Conservation (phyloP, 1,140 invertebrate species). For the Bombus confusus region DNA sequence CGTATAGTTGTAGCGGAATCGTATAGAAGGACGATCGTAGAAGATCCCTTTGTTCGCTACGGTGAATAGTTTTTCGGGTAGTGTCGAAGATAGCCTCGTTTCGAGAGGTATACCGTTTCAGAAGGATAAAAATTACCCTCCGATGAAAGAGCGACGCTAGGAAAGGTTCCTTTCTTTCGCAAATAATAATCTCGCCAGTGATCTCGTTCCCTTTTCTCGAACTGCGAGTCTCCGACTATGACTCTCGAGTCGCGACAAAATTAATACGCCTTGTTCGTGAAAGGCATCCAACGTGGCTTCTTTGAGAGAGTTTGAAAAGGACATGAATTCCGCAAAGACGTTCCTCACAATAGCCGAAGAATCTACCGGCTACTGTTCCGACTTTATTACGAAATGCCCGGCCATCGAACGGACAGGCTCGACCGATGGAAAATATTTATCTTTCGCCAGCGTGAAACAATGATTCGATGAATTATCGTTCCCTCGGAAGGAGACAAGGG, state of each 20-base stretch:
- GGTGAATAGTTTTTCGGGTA: conserved; percentile 31
- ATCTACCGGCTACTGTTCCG: background rate
- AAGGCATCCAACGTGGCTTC: conserved; percentile 24
- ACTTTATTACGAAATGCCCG: conserved; percentile 21
- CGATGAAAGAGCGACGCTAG: conserved; percentile 22
- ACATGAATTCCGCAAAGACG: conserved; percentile 42
- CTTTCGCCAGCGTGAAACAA: background rate
- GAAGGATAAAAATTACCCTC: conserved; percentile 43
- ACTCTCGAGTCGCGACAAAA: conserved; percentile 35
- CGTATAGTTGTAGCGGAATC: background rate
- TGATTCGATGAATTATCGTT: background rate
- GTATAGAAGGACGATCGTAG: background rate
- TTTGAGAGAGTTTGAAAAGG: conserved; percentile 38
- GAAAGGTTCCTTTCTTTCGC: conserved; percentile 27
- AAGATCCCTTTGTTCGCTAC: background rate
- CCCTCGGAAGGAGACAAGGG: no score
- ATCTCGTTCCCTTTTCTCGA: conserved; percentile 47
- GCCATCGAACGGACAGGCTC: background rate
- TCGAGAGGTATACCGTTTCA: background rate
- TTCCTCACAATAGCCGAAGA: conserved; percentile 20
- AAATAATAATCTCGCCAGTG: conserved; percentile 45
- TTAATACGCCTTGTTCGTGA: conserved; percentile 45
- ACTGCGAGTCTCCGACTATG: background rate
- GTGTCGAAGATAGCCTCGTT: conserved; percentile 14
- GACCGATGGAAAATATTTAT: conserved; percentile 18